A percentile compares a stretch with the other conserved stretches of the same genome.
Evolutionary conservation across 2,113 vertebrate species (phyloP).

Genomic region (Ammodytes marinus): DNA sequence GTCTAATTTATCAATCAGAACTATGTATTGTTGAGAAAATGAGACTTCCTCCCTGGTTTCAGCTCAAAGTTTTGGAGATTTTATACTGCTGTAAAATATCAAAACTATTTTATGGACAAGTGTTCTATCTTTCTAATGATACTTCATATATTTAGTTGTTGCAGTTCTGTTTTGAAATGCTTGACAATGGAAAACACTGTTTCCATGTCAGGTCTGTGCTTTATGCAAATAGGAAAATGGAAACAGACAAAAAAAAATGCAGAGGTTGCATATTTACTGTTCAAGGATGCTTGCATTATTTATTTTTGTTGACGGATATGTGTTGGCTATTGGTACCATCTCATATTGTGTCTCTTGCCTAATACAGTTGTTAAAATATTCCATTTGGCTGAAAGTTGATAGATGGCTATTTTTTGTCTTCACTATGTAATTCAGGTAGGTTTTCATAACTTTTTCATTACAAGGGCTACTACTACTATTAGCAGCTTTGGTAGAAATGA

Average conservation of each 20-base stretch:
- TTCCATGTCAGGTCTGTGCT: conserved; percentile 77
- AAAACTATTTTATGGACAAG: conserved; percentile 75
- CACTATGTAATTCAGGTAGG: conserved; percentile 84
- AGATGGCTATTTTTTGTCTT: conserved; percentile 73
- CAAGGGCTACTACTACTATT: conserved; percentile 85
- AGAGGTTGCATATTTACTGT: conserved; percentile 77
- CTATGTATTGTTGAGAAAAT: conserved; percentile 54
- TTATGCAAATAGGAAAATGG: conserved; percentile 82
- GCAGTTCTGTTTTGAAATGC: conserved; percentile 72
- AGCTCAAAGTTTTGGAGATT: conserved; percentile 60
- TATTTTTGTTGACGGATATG: conserved; percentile 60
- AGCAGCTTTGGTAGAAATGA: conserved; percentile 71
- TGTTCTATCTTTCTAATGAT: conserved; percentile 77
- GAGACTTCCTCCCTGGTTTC: conserved; percentile 58
- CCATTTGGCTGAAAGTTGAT: conserved; percentile 64
- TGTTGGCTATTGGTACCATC: conserved; percentile 71
- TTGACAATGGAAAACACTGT: conserved; percentile 62
- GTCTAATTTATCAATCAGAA: conserved; percentile 77
- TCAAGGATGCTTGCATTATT: conserved; percentile 66
- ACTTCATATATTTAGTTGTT: conserved; percentile 76
- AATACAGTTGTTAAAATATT: conserved; percentile 67
- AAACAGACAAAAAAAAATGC: conserved; percentile 64
- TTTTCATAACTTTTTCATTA: conserved; percentile 84
- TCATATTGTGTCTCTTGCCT: conserved; percentile 76
- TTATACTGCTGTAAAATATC: conserved; percentile 82